Base-by-base conservation (phyloP, 2,888 invertebrate genomes). In the Luperina testacea region DNA sequence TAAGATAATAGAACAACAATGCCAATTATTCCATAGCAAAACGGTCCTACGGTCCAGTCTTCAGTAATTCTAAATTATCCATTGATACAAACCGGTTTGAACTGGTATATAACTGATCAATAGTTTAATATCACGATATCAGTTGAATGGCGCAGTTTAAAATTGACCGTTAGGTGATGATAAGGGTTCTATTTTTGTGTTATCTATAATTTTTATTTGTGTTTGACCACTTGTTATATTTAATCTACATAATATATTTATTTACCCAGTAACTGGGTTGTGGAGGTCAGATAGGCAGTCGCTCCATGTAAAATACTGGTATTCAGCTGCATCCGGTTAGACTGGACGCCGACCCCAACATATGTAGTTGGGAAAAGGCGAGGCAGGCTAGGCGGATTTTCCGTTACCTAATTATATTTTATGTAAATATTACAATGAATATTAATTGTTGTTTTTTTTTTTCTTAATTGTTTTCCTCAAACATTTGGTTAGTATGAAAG, bases 21-120 rank as follows among this genome's bases (percentile, higher is more conserved):
- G 76, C 32, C 79, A 64, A 64, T 75, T 75, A 65, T 80, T 68
- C n/a, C 72, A 72, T 68, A 75, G 69, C 38, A 27, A 48, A 75
- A 57, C 64, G 68, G 32, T 85, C n/a, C 64, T 74, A 61, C 71
- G 24, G 69, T 77, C 15, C 63, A 38, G 59, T 70, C 63, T 88
- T 81, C 57, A 45, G 75, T 78, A 86, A 87, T 78, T 73, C 61
- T 48, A 83, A 83, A 57, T 77, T 68, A 82, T 79, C 79, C 65
- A 83, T 88, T 81, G 84, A 84, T 69, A 77, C 32, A 38, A 85
- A 80, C 80, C 63, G 64, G 80, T 81, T 78, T 13, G 9, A 70
- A 75, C 73, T 68, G 64, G 79, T 79, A 32, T 69, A 38, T 42
- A 75, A 78, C 80, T 72, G 83, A 73, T 80, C 80, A 84, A 76